phyloP scores from a whole-genome alignment of 1,140 invertebrate species.

The Arion vulgaris region DNA sequence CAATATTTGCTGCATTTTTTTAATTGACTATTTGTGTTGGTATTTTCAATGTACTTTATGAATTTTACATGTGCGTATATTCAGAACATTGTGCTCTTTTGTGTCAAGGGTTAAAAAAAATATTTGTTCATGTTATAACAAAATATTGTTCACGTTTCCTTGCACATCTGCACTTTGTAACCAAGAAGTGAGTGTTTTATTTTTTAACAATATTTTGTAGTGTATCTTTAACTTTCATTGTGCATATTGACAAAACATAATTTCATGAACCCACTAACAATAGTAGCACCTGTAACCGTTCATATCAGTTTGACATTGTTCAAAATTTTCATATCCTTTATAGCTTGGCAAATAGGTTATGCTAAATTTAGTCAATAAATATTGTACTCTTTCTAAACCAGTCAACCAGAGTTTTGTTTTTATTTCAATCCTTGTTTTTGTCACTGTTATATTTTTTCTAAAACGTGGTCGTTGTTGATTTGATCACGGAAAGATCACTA shows the following conservation, averaged over 20 bases:
- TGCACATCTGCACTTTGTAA: constrained; percentile 6
- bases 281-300: background rate
- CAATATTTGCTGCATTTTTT: no score
- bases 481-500: background rate
- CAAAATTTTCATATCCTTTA: background rate
- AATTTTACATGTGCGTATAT: no score
- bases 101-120: background rate
- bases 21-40: no score
- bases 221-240: background rate
- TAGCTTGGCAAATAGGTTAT: constrained; percentile 1
- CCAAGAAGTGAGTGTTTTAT: constrained; percentile 26
- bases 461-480: background rate
- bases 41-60: no score
- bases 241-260: background rate
- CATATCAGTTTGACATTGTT: background rate
- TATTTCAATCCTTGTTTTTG: background rate
- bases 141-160: background rate
- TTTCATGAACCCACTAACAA: background rate
- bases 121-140: no score
- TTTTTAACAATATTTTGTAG: background rate
- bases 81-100: background rate
- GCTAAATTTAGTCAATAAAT: constrained; percentile 7
- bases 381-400: background rate
- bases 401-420: background rate
- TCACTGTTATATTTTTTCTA: background rate